Conservation (phyloP, 2,888 invertebrate genomes). For the Aspidiotus rigidus region DNA sequence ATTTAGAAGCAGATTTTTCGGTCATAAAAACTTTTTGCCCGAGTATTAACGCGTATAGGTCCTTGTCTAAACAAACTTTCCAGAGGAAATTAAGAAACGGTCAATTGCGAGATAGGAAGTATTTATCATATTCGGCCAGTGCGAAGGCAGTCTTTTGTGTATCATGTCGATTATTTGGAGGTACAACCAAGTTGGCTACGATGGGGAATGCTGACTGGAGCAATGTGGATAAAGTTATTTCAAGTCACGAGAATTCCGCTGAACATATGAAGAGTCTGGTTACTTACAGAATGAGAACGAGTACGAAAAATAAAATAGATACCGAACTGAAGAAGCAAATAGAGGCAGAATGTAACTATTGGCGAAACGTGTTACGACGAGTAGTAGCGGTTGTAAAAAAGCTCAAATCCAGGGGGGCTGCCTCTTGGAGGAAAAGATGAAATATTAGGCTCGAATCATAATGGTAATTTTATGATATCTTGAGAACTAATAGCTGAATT, state of each 20-base stretch:
- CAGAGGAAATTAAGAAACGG: constrained; percentile 17
- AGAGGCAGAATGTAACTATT: constrained; percentile 22
- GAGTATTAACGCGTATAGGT: constrained; percentile 16
- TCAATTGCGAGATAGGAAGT: constrained; percentile 19
- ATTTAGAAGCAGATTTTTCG: too few relatives aligned
- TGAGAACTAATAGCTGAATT: constrained; percentile 26
- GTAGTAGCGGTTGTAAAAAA: constrained; percentile 28
- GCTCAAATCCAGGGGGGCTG: constrained; percentile 15
- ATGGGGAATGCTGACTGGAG: constrained; percentile 26
- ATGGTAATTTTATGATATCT: constrained; percentile 30
- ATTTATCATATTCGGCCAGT: constrained; percentile 20
- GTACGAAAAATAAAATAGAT: constrained; percentile 9
- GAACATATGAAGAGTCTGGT: constrained; percentile 3
- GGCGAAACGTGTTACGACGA: constrained; percentile 15
- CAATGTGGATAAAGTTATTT: constrained; percentile 22
- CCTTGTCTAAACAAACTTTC: constrained; percentile 7
- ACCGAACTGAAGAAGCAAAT: constrained; percentile 17
- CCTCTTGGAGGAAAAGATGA: constrained; percentile 24
- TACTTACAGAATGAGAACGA: constrained; percentile 15
- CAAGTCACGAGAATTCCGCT: constrained; percentile 23
- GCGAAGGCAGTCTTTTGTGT: constrained; percentile 16
- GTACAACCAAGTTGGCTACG: not conserved
- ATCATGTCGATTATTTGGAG: constrained; percentile 24
- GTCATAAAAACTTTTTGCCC: too few relatives aligned
- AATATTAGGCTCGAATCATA: constrained; percentile 22